phyloP scores from a whole-genome alignment of 2,888 invertebrate species.

The Mamestra brassicae region DNA sequence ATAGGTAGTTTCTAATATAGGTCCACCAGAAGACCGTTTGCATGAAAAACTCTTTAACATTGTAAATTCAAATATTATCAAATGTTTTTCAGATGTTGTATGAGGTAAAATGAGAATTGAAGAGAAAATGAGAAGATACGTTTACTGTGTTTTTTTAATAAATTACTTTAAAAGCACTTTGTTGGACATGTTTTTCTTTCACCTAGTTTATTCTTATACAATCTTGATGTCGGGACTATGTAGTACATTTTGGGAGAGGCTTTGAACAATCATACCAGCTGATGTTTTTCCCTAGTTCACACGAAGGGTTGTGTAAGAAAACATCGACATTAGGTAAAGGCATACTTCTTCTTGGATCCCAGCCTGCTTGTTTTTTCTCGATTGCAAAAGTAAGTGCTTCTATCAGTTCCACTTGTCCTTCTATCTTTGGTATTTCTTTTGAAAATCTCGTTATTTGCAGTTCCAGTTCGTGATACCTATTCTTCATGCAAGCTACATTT shows the following conservation, averaged over 20 bases:
- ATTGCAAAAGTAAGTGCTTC: conserved; percentile 77
- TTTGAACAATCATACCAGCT: conserved; percentile 56
- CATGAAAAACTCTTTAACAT: conserved; percentile 8
- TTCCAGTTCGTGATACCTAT: conserved; percentile 79
- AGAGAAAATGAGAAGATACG: conserved; percentile 33
- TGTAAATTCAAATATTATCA: conserved; percentile 26
- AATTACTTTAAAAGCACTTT: conserved; percentile 43
- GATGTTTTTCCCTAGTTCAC: conserved; percentile 52
- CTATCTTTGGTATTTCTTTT: conserved; percentile 81
- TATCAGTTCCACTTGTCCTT: conserved; percentile 82
- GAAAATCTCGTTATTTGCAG: conserved; percentile 76
- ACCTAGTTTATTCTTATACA: conserved; percentile 49
- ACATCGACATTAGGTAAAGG: conserved; percentile 75
- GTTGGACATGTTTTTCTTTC: conserved; percentile 59
- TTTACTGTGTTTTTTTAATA: conserved; percentile 46
- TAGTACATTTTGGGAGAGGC: conserved; percentile 9
- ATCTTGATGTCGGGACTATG: conserved; percentile 35
- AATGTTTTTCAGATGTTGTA: conserved; percentile 54
- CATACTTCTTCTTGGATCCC: conserved; percentile 71
- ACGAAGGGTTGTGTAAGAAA: conserved; percentile 62
- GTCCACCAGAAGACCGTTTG: background rate
- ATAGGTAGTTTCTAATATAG: background rate
- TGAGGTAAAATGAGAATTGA: conserved; percentile 43
- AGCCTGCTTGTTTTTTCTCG: conserved; percentile 69
- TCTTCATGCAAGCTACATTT: conserved; percentile 76